Evolutionary conservation across 2,888 invertebrate genomes (phyloP).

Genomic region (Xestia rhomboidea): DNA sequence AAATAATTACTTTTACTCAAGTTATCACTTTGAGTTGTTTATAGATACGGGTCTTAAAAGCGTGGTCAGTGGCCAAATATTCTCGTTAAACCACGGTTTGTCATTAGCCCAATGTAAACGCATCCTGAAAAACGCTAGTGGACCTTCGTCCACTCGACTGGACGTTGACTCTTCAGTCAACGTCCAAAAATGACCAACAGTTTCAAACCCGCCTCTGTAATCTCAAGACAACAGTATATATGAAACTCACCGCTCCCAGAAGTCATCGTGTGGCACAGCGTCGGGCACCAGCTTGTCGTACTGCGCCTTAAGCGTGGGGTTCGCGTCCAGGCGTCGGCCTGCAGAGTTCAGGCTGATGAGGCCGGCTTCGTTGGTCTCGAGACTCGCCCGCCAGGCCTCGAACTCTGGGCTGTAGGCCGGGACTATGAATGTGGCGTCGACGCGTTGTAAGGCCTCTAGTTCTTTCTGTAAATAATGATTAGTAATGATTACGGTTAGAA

Average conservation of each 20-base stretch:
- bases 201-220: neutral
- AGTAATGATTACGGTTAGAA: neutral
- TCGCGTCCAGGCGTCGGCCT: slow-evolving; percentile 74
- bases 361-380: slow-evolving; percentile 74
- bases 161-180: too few relatives aligned
- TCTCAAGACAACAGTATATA: neutral
- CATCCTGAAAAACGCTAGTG: neutral
- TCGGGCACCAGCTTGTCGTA: slow-evolving; percentile 93
- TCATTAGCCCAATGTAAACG: neutral
- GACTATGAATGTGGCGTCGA: slow-evolving; percentile 93
- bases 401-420: slow-evolving; percentile 91
- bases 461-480: slow-evolving; percentile 88
- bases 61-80: neutral
- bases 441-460: slow-evolving; percentile 93
- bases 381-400: slow-evolving; percentile 84
- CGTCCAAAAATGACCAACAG: too few relatives aligned
- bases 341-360: slow-evolving; percentile 75
- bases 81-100: neutral
- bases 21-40: too few relatives aligned
- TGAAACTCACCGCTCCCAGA: slow-evolving; percentile 93
- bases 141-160: too few relatives aligned
- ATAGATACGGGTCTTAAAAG: neutral
- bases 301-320: slow-evolving; percentile 90
- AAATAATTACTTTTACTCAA: too few relatives aligned
- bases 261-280: slow-evolving; percentile 93